phyloP scores from a whole-genome alignment of 2,797 vertebrate genomes.

The Helarctos malayanus region DNA sequence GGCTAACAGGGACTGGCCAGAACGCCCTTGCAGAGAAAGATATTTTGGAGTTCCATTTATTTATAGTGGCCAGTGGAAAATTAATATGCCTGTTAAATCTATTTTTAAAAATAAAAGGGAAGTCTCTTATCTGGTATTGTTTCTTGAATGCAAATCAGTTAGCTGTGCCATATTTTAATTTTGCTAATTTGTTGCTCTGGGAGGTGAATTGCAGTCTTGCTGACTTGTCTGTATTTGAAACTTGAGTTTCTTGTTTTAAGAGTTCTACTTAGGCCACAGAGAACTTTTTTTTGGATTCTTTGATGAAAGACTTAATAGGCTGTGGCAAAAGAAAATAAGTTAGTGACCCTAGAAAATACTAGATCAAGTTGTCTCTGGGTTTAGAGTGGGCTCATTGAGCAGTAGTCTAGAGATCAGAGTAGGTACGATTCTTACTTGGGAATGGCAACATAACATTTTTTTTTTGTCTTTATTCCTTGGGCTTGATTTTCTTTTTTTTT shows the following conservation, averaged over 20 bases:
- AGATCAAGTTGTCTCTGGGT: background rate
- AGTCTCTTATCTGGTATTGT: conserved; percentile 49
- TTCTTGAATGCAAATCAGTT: conserved; percentile 64
- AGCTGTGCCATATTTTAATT: conserved; percentile 62
- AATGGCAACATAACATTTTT: background rate
- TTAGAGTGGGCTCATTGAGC: background rate
- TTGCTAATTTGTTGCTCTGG: conserved; percentile 55
- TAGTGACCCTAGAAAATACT: conserved; percentile 41
- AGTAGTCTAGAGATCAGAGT: background rate
- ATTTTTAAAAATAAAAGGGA: conserved; percentile 81
- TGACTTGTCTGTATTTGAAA: conserved; percentile 65
- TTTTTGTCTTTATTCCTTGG: conserved; percentile 23
- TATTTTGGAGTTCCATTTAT: conserved; percentile 83
- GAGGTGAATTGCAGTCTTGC: conserved; percentile 64
- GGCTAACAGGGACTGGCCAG: conserved; percentile 76
- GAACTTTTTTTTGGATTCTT: conserved; percentile 57
- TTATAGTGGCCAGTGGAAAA: conserved; percentile 82
- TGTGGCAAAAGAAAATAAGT: conserved; percentile 52
- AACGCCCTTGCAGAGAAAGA: conserved; percentile 81
- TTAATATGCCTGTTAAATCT: conserved; percentile 75
- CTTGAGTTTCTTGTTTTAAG: conserved; percentile 61
- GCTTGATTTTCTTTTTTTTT: background rate
- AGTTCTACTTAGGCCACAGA: conserved; percentile 52
- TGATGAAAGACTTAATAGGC: conserved; percentile 22
- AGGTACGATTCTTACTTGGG: background rate